phyloP scores from a whole-genome alignment of 2,888 invertebrate genomes.

The Ichneumoninae sp. region DNA sequence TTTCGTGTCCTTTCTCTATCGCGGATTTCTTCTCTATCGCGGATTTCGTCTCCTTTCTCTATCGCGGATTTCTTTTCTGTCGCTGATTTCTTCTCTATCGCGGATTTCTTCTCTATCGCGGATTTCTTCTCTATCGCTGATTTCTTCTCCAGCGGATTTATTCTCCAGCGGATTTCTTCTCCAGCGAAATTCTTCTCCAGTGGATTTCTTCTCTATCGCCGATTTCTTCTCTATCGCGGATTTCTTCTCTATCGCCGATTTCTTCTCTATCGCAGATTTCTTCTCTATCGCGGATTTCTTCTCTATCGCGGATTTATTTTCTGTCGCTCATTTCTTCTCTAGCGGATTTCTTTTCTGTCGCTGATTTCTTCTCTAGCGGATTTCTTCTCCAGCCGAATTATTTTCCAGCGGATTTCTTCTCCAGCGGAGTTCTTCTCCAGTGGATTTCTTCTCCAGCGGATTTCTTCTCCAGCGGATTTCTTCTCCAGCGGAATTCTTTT shows the following conservation, averaged over 20 bases:
- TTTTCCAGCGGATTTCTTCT: too few relatives aligned
- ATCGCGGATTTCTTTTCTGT: too few relatives aligned
- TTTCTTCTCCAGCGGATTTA: too few relatives aligned
- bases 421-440: neutral
- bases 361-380: neutral
- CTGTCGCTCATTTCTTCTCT: too few relatives aligned
- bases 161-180: neutral
- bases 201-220: neutral
- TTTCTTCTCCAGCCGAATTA: neutral
- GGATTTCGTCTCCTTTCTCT: neutral
- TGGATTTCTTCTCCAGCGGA: neutral
- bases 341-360: too few relatives aligned
- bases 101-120: neutral
- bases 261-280: neutral
- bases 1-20: neutral
- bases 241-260: neutral
- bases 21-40: neutral
- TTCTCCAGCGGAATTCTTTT: neutral
- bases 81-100: too few relatives aligned
- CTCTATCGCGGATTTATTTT: conserved; percentile 5
- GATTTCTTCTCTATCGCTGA: neutral
- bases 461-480: too few relatives aligned
- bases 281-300: too few relatives aligned
- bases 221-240: neutral
- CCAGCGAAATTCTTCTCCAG: neutral